Conservation (phyloP, 2,888 invertebrate species). For the Timema cristinae region DNA sequence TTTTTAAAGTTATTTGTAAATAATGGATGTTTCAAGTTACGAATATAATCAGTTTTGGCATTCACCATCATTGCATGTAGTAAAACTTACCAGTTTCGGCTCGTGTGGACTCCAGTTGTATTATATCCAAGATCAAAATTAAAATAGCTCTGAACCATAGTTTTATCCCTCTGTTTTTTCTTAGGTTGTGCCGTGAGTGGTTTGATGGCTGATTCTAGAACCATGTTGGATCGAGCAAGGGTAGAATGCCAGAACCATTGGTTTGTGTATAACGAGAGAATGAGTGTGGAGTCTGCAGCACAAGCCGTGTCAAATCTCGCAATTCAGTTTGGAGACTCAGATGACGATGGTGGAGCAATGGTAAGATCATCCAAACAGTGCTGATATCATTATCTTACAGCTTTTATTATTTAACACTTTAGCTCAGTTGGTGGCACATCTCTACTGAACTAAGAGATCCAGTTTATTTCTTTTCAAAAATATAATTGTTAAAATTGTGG, state of each 20-base stretch:
- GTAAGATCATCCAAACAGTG: conserved; percentile 32
- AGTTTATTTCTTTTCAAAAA: no score
- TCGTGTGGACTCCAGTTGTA: no score
- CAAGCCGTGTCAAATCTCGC: conserved; percentile 98
- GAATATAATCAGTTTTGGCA: no score
- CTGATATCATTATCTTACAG: neutral
- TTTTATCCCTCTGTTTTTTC: neutral
- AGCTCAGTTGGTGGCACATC: no score
- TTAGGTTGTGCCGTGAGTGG: conserved; percentile 91
- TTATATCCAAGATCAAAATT: neutral
- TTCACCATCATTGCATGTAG: no score
- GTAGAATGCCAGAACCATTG: conserved; percentile 98
- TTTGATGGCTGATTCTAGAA: conserved; percentile 95
- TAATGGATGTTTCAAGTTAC: no score
- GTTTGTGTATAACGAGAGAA: conserved; percentile 96
- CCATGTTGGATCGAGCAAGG: conserved; percentile 88
- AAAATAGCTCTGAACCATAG: neutral
- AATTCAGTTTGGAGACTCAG: conserved; percentile 99
- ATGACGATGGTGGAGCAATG: conserved; percentile 91
- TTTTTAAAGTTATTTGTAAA: no score
- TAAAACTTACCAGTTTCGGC: no score
- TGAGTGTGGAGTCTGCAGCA: conserved; percentile 96
- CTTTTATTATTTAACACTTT: neutral
- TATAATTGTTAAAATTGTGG: no score
- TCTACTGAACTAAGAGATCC: no score